Base-by-base conservation (phyloP, 2,888 invertebrate species). In the Heterodera filipjevi region DNA sequence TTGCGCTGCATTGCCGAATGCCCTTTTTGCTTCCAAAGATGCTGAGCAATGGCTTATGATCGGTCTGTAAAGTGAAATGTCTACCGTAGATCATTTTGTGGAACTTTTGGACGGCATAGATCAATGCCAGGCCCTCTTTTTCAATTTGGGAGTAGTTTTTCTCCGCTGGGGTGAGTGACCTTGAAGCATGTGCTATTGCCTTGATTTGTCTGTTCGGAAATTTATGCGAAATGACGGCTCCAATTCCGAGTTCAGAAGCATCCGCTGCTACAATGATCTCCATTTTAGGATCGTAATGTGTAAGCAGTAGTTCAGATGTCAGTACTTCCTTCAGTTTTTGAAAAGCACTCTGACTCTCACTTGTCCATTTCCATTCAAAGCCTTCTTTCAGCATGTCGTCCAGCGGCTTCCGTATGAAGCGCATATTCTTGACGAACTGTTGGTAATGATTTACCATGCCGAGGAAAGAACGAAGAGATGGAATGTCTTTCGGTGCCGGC, bases 71-170 rank as follows among this genome's bases (percentile, higher is more conserved):
- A 2, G 89, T 89, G 81, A 91, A 91, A 30, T 85, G 84, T 33
- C 88, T 82, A 3, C 90, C 90, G 80, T 84, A 90, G 0, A 91
- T 70, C 81, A 89, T 91, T 35, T 89, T 84, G 71, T 90, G 89
- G 84, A 90, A 91, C 82, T 89, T 89, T 39, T 86, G 85, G 1
- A 90, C 86, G 2, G 89, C 90, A 87, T n/a, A 91, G 27, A 90
- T 85, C 8, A 90, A 81, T 22, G 87, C 82, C 53, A 89, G 82
- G 8, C 90, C 89, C 85, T 89, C 87, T 77, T 83, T 90, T 84
- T 83, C 85, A n/a, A 83, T 82, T 71, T 84, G 84, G 5, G 75
- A 75, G 77, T 84, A 85, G 75, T 80, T 83, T 66, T 75, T 76
- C 72, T 85, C 82, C 3, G 84, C 78, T 0, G 70, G 76, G 0